A percentile compares a stretch with the other conserved stretches of the same genome.
These are phyloP conservation scores for Triplophysa bombifrons DNA, from an alignment of 2,797 vertebrate species.

Conservation along the genomic window DNA sequence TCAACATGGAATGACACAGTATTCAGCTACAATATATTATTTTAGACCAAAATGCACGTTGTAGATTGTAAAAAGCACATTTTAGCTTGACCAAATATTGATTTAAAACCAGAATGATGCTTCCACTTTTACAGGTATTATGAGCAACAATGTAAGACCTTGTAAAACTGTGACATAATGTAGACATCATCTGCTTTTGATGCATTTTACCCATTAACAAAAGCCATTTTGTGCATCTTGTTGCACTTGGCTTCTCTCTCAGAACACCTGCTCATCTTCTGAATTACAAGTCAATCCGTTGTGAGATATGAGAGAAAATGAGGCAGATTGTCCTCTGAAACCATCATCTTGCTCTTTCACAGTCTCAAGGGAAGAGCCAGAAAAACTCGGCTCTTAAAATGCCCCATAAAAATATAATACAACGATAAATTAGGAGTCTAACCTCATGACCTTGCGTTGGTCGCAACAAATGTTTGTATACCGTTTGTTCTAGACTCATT, in stretches of 20 bases:
- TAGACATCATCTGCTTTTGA: background rate
- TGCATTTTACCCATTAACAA: background rate
- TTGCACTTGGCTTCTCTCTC: background rate
- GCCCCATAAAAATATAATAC: background rate
- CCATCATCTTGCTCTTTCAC: background rate
- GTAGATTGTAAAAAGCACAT: background rate
- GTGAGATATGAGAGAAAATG: conserved; percentile 4
- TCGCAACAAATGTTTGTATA: conserved; percentile 12
- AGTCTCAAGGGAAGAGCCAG: conserved; percentile 1
- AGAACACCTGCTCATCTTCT: background rate
- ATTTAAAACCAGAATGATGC: background rate
- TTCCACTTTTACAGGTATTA: background rate
- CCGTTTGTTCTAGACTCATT: conserved; percentile 46
- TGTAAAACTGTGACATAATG: background rate
- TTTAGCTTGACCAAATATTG: background rate
- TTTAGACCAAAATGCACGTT: background rate
- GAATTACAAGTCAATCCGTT: background rate
- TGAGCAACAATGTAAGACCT: background rate
- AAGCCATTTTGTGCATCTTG: background rate
- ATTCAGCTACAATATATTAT: background rate
- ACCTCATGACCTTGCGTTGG: background rate
- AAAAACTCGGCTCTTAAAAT: conserved; percentile 1
- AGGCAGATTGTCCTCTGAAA: background rate
- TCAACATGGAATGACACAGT: conserved; percentile 1
- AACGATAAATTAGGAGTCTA: background rate